Evolutionary conservation across 1,140 invertebrate genomes (phyloP).

Genomic region (Linepithema humile): DNA sequence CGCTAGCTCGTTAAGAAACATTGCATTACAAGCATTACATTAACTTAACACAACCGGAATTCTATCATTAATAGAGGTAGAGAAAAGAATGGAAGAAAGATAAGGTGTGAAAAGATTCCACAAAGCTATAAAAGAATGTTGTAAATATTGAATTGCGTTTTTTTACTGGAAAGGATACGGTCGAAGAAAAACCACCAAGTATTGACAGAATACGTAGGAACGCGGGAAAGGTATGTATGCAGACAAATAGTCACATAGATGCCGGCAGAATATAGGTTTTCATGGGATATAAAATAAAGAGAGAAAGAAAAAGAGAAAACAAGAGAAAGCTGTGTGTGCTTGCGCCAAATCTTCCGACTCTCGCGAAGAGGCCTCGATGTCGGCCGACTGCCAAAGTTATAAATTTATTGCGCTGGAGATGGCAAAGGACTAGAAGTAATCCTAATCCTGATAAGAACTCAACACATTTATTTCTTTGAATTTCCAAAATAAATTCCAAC

Average conservation of each 20-base stretch:
- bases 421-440: no score
- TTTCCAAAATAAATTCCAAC: background rate
- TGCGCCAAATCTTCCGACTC: background rate
- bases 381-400: background rate
- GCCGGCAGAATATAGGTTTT: constrained; percentile 1
- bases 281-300: no score
- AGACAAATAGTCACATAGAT: constrained; percentile 9
- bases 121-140: constrained; percentile 3
- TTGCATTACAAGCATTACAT: constrained; percentile 20
- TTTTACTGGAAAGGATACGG: background rate
- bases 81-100: background rate
- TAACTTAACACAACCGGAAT: constrained; percentile 9
- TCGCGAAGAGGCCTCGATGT: background rate
- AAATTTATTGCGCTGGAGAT: background rate
- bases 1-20: constrained; percentile 16
- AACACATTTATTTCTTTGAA: background rate
- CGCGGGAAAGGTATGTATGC: background rate
- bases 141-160: constrained; percentile 18
- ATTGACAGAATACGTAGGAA: constrained; percentile 2
- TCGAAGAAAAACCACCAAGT: background rate
- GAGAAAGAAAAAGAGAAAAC: no score
- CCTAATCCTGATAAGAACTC: no score
- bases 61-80: background rate
- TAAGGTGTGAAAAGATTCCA: background rate
- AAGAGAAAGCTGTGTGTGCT: background rate